Base-by-base conservation (phyloP, 92 coral and sea anemone genomes). In the Epizoanthus fatuus region DNA sequence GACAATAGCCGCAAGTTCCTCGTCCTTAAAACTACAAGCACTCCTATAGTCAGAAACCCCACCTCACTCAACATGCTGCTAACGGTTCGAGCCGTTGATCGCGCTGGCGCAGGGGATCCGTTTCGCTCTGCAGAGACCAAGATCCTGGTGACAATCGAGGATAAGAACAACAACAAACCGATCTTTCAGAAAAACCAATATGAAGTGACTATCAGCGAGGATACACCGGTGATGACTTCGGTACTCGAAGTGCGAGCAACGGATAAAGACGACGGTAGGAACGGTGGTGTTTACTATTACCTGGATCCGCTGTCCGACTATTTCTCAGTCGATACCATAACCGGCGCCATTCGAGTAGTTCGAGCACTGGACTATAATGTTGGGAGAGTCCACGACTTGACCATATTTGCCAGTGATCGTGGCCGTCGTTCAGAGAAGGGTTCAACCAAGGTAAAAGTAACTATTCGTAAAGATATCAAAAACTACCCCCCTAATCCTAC, bases 251-350 rank as follows among this genome's bases (percentile, higher is more conserved):
- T 90, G 7, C 74, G 79, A 45, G 93, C 90, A 13, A 86, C 87
- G 40, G 93, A 90, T 79, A 22, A 16, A 29, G 93, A 90, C 57
- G 90, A 72, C 7, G 90, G 90, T 0, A 90, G 87, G 22, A 90
- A 90, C 35, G 93, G 93, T n/a, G 93, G 90, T 6, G 84, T 90
- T 7, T 90, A 90, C 71, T 90, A 90, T 39, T 90, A 70, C 64
- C 67, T 90, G 74, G 53, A 55, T 8, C 86, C 89, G 6, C 81
- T 84, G 14, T 53, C 38, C 19, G n/a, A 53, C 2, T 79, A 70
- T 25, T 89, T 90, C 69, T 45, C 93, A 12, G 86, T 90, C 55
- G 93, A 90, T 80, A 86, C 93, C 0, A 90, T 90, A 13, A 90
- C 93, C 14, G 92, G 92, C 11, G 92, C 64, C 4, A 79, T 89